phyloP scores from a whole-genome alignment of 2,888 invertebrate species.

The Cerceris rybyensis region DNA sequence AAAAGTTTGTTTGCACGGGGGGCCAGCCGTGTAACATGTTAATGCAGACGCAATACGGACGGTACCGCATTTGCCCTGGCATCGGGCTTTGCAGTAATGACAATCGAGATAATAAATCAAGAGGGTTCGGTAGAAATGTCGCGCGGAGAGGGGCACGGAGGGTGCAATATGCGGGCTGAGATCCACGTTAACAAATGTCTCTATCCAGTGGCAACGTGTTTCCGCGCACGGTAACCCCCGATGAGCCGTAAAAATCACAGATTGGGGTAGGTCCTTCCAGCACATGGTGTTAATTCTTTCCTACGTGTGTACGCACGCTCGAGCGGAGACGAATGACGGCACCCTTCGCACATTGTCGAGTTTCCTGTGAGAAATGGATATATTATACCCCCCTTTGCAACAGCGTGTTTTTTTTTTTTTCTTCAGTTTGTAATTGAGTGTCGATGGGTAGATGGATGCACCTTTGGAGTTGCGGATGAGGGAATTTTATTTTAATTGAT shows the following conservation, averaged over 20 bases:
- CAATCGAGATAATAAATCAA: slow-evolving; percentile 79
- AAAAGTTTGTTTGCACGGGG: slow-evolving; percentile 71
- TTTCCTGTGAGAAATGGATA: slow-evolving; percentile 58
- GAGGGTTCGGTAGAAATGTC: slow-evolving; percentile 66
- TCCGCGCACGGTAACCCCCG: slow-evolving; percentile 57
- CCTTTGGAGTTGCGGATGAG: too few relatives aligned
- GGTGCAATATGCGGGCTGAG: slow-evolving; percentile 69
- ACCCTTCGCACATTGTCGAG: slow-evolving; percentile 49
- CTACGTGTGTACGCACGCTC: slow-evolving; percentile 18
- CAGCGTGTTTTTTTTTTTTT: slow-evolving; percentile 5
- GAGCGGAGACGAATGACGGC: slow-evolving; percentile 28
- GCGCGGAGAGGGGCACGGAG: slow-evolving; percentile 53
- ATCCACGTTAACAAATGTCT: slow-evolving; percentile 78
- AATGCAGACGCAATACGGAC: slow-evolving; percentile 59
- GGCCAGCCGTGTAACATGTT: slow-evolving; percentile 59
- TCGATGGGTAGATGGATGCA: not conserved
- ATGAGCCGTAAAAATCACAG: slow-evolving; percentile 71
- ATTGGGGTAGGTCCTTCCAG: slow-evolving; percentile 60
- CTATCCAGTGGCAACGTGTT: slow-evolving; percentile 71
- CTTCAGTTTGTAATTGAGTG: slow-evolving; percentile 4
- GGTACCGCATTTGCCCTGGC: slow-evolving; percentile 72
- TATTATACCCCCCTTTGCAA: slow-evolving; percentile 49
- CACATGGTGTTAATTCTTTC: slow-evolving; percentile 59
- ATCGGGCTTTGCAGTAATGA: slow-evolving; percentile 76
- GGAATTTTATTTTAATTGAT: too few relatives aligned